phyloP scores from a whole-genome alignment of 2,797 vertebrate genomes.

The Aphelocoma californica region DNA sequence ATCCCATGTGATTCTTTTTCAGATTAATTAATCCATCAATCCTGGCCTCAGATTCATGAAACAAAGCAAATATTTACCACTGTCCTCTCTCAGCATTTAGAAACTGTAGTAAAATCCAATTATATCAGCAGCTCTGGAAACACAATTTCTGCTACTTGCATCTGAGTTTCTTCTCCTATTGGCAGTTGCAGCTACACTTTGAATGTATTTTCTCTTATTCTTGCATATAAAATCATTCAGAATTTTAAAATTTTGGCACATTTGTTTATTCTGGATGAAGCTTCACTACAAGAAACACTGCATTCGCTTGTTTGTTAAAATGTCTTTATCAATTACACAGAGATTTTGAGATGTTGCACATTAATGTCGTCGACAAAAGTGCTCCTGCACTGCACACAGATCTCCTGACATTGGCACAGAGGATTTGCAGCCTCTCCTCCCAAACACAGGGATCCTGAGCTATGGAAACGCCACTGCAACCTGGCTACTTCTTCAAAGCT shows the following conservation, averaged over 20 bases:
- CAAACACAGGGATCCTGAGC: background rate
- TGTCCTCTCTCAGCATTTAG: background rate
- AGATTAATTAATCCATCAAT: background rate
- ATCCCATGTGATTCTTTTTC: background rate
- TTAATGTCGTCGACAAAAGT: background rate
- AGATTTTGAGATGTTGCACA: background rate
- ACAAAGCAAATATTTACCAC: background rate
- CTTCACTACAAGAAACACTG: background rate
- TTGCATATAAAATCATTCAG: background rate
- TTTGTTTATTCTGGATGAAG: background rate
- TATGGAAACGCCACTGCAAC: background rate
- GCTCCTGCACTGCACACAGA: background rate
- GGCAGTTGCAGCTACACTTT: background rate
- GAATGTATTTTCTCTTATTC: background rate
- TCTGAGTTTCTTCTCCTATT: background rate
- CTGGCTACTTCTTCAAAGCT: background rate
- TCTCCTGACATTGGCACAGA: background rate
- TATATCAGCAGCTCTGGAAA: background rate
- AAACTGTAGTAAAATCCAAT: background rate
- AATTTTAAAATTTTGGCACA: background rate
- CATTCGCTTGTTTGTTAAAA: background rate
- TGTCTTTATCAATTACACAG: background rate
- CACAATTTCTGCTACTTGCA: background rate
- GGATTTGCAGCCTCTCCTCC: background rate
- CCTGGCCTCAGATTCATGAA: background rate